Base-by-base conservation (phyloP, 1,140 invertebrate species). In the Rhopalosiphum padi region DNA sequence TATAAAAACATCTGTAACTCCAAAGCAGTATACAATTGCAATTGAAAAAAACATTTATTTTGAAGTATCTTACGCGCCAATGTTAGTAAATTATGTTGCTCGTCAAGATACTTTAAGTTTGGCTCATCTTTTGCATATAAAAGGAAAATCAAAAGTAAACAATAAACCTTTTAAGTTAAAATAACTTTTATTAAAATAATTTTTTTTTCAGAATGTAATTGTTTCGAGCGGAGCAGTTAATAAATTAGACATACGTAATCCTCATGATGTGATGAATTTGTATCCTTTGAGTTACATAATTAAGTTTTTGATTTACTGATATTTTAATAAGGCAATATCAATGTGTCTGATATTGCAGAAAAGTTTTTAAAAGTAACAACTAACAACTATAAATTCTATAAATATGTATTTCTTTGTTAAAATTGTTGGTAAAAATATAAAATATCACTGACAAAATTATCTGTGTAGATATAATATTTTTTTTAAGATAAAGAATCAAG, bases 101-200 rank as follows among this genome's bases (percentile, higher is more conserved):
- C 91, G 91, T 37, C 91, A 92, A 92, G 77, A 92, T 25, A 41
- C 46, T 37, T 41, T 92, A 85, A 92, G 46, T 37, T 25, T 92
- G 25, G 91, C 91, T 48, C 91, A 92, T 83, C 23, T 92, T 30
- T 46, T 92, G 25, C 77, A 92, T 25, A 92, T 92, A 6, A 83
- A 85, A 51, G 91, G 91, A 85, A 92, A 92, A 85, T 92, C 91
- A 51, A 92, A 92, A 92, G 91, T 92, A 92, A 53, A 83, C 48
- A 37, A 92, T 51, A 51, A 15, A 82, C 22, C 1, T 30, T 83
- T 83, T 41, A 53, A 60, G 4, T 55, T 41, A 30, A 55, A 90
- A 60, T 85, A 25, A 8, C 7, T 35, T 37, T 7, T 35, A 2
- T 35, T 68, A 92, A 35, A 37, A 51, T 51, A 22, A 30, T 51